These are phyloP conservation scores for Gephyroberyx darwinii DNA, from an alignment of 2,797 vertebrate species.

Conservation along the genomic window DNA sequence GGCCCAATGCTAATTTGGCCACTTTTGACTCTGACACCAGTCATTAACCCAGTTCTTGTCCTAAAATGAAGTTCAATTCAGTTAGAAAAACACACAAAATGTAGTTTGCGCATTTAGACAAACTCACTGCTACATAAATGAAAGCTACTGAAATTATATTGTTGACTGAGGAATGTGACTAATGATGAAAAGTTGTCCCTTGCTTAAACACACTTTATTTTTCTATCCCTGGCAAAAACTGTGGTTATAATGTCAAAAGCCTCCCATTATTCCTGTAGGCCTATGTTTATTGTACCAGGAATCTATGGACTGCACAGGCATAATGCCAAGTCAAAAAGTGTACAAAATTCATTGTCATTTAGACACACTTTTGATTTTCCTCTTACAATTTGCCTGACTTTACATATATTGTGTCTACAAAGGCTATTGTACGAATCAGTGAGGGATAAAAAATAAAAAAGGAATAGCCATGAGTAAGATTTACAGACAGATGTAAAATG, in stretches of 20 bases:
- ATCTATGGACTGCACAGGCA: not conserved
- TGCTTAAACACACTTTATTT: too few species aligned
- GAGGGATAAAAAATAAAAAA: conserved; percentile 31
- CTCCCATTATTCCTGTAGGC: not conserved
- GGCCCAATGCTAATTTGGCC: conserved; percentile 21
- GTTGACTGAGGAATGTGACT: too few species aligned
- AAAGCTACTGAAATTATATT: too few species aligned
- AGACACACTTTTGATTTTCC: not conserved
- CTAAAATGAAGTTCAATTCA: too few species aligned
- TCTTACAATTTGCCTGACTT: too few species aligned
- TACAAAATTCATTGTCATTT: not conserved
- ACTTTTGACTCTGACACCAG: conserved; percentile 9
- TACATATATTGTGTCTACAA: conserved; percentile 12
- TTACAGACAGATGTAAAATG: conserved; percentile 65
- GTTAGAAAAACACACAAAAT: too few species aligned
- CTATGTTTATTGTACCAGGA: conserved; percentile 1
- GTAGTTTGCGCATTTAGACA: too few species aligned
- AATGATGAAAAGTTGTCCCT: too few species aligned
- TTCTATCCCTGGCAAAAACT: too few species aligned
- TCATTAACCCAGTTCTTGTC: not conserved
- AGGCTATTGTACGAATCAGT: conserved; percentile 41
- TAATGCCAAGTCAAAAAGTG: not conserved
- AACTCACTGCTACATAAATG: too few species aligned
- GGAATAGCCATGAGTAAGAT: conserved; percentile 58
- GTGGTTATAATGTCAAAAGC: not conserved